phyloP scores from a whole-genome alignment of 2,113 vertebrate genomes.

The Syrrhaptes paradoxus region DNA sequence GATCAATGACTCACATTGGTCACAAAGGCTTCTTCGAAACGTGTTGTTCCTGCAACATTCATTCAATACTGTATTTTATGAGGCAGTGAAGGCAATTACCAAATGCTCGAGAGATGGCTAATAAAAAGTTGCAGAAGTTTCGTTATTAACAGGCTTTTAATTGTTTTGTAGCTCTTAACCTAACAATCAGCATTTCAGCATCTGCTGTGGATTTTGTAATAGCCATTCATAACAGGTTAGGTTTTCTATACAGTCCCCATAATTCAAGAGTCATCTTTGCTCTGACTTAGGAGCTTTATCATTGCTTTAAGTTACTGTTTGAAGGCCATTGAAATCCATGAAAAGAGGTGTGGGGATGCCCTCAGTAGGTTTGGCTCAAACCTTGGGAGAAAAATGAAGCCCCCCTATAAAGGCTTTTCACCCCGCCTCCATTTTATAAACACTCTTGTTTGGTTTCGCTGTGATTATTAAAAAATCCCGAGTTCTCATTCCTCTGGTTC shows the following conservation, averaged over 20 bases:
- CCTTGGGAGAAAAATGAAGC: neutral
- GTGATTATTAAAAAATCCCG: neutral
- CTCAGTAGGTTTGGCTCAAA: slow-evolving; percentile 1
- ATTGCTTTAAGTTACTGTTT: neutral
- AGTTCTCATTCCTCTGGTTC: neutral
- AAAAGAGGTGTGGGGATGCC: neutral
- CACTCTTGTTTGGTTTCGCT: neutral
- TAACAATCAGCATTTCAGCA: neutral
- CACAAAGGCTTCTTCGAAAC: neutral
- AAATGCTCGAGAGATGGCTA: neutral
- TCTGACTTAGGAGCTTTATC: neutral
- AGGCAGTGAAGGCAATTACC: neutral
- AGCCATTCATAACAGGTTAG: neutral
- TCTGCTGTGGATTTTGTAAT: neutral
- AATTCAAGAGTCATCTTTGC: neutral
- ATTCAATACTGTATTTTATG: neutral
- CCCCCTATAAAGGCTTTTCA: neutral
- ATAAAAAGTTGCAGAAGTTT: neutral
- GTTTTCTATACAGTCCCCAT: neutral
- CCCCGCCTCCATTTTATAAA: neutral
- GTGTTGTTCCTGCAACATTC: neutral
- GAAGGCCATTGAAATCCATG: neutral
- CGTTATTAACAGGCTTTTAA: neutral
- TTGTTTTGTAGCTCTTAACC: neutral
- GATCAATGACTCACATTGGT: neutral